Evolutionary conservation across 2,113 vertebrate species (phyloP).

Genomic region (Atractosteus spatula): DNA sequence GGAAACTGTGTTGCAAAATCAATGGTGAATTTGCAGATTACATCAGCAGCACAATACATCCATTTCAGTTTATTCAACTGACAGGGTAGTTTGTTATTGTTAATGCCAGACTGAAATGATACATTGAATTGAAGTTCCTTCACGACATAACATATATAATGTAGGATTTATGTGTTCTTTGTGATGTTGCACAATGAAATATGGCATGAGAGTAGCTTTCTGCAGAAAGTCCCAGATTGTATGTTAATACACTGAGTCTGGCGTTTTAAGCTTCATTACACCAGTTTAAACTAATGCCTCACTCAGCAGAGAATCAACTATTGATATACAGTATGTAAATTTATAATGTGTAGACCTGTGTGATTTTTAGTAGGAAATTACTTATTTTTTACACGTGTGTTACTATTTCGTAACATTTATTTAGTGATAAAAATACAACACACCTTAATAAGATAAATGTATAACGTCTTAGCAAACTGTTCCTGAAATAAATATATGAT

Average conservation of each 20-base stretch:
- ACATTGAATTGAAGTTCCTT: constrained; percentile 41
- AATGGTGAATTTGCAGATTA: constrained; percentile 39
- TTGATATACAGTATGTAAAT: background rate
- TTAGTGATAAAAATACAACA: too few species aligned
- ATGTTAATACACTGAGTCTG: constrained; percentile 2
- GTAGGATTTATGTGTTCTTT: constrained; percentile 46
- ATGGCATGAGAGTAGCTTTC: constrained; percentile 40
- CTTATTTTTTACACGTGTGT: too few species aligned
- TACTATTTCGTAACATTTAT: too few species aligned
- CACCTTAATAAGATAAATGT: too few species aligned
- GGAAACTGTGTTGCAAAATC: constrained; percentile 40
- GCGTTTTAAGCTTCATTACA: constrained; percentile 5
- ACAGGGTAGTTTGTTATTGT: constrained; percentile 37
- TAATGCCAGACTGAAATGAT: constrained; percentile 51
- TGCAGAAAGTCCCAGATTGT: constrained; percentile 30
- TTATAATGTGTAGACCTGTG: background rate
- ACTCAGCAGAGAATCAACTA: background rate
- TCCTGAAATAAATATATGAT: too few species aligned
- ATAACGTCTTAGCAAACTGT: too few species aligned
- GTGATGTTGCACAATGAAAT: constrained; percentile 44
- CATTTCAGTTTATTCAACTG: constrained; percentile 36
- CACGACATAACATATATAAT: constrained; percentile 43
- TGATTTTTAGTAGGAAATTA: background rate
- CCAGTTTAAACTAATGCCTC: constrained; percentile 14
- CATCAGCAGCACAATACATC: constrained; percentile 41